Percentiles rank a stretch among this genome's conserved stretches.
Evolutionary conservation across 2,113 vertebrate species (phyloP).

Genomic region (Cyanoramphus novaezelandiae): DNA sequence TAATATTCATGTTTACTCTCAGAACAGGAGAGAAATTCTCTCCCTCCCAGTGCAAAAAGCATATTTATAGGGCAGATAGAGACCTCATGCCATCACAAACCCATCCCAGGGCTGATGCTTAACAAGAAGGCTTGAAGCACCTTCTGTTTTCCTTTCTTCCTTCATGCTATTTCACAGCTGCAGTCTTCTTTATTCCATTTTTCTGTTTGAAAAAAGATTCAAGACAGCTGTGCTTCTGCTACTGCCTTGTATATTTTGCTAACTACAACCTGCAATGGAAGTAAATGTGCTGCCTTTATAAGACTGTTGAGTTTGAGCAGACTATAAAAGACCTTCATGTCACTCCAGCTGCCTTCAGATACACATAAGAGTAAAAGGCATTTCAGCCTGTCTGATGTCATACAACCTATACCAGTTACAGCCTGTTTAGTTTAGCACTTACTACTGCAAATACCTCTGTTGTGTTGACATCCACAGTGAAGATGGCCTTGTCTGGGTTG

Average conservation of each 20-base stretch:
- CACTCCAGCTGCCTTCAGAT: not conserved
- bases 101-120: not conserved
- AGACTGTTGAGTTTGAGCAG: not conserved
- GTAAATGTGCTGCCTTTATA: not conserved
- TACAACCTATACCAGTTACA: accelerated
- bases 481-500: conserved; percentile 82
- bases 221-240: not conserved
- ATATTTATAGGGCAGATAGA: not conserved
- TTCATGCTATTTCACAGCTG: not conserved
- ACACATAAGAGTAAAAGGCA: accelerated
- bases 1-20: not conserved
- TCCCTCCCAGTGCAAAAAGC: not conserved
- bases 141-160: not conserved
- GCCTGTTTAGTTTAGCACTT: not conserved
- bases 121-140: not conserved
- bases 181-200: not conserved
- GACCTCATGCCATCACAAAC: not conserved
- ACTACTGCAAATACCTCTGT: conserved; percentile 74
- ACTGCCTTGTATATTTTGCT: not conserved
- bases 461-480: conserved; percentile 80
- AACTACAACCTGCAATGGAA: not conserved
- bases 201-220: not conserved
- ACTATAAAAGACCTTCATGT: not conserved
- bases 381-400: not conserved
- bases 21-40: not conserved